phyloP scores from a whole-genome alignment of 2,113 vertebrate species.

The Sinosuthora webbiana region DNA sequence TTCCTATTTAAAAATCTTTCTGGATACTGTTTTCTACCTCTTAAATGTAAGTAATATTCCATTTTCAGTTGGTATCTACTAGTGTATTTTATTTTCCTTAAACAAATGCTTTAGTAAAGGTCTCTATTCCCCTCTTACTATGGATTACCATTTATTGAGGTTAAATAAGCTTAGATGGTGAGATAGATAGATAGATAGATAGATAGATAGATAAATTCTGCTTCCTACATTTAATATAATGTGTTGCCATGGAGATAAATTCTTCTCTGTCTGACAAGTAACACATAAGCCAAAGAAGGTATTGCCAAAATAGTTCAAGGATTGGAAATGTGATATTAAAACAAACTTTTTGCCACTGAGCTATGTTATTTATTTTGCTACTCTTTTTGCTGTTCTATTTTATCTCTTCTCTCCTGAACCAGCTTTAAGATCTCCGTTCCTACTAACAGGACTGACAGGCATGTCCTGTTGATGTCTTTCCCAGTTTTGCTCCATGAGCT shows the following conservation, averaged over 20 bases:
- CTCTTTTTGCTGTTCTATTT: neutral
- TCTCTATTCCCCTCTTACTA: neutral
- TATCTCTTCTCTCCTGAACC: conserved; percentile 16
- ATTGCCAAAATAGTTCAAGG: conserved; percentile 55
- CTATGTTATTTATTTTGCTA: conserved; percentile 58
- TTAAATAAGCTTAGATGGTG: conserved; percentile 29
- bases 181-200: neutral
- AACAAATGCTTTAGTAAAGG: neutral
- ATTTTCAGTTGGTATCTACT: neutral
- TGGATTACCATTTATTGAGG: conserved; percentile 4
- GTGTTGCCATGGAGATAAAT: conserved; percentile 57
- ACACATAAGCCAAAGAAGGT: conserved; percentile 35
- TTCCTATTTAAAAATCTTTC: neutral
- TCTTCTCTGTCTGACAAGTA: conserved; percentile 43
- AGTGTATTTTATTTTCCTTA: neutral
- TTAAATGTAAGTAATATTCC: neutral
- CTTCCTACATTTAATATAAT: conserved; percentile 33
- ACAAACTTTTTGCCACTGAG: neutral
- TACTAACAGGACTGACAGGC: neutral
- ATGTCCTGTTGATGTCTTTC: neutral
- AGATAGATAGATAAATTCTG: neutral
- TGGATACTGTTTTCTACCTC: neutral
- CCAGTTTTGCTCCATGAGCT: conserved; percentile 22
- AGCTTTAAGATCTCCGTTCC: conserved; percentile 11
- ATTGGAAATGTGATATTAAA: conserved; percentile 29